Conservation (phyloP, 2,113 vertebrate species). For the Pseudolaguvia tuberculata region DNA sequence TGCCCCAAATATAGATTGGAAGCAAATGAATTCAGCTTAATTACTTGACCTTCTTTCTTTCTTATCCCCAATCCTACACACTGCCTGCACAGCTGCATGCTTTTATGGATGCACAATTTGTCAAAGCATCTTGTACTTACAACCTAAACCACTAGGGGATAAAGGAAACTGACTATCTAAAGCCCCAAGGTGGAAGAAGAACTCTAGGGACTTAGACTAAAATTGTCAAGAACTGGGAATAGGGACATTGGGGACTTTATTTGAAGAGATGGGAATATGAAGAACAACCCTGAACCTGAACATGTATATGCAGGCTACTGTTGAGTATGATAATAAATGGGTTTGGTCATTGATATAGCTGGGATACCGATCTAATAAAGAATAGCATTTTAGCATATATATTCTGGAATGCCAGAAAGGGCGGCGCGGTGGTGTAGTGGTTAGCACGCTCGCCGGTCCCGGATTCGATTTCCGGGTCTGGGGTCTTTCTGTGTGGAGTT, state of each 20-base stretch:
- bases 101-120: not conserved
- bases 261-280: no score
- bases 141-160: not conserved
- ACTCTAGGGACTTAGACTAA: constrained; percentile 16
- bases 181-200: not conserved
- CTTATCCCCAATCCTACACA: not conserved
- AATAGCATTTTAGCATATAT: not conserved
- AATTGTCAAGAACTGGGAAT: constrained; percentile 5
- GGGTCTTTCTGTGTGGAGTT: no score
- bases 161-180: not conserved
- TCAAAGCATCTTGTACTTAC: constrained; percentile 2
- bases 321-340: constrained; percentile 2
- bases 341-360: not conserved
- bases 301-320: not conserved
- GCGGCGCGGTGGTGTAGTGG: no score
- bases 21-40: not conserved
- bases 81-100: not conserved
- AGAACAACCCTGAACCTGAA: not conserved
- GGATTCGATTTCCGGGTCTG: no score
- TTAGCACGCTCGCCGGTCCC: no score
- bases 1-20: not conserved
- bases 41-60: not conserved
- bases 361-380: not conserved
- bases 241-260: not conserved
- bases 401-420: no score